Conservation (phyloP, 2,888 invertebrate species). For the Uloborus plumipes region DNA sequence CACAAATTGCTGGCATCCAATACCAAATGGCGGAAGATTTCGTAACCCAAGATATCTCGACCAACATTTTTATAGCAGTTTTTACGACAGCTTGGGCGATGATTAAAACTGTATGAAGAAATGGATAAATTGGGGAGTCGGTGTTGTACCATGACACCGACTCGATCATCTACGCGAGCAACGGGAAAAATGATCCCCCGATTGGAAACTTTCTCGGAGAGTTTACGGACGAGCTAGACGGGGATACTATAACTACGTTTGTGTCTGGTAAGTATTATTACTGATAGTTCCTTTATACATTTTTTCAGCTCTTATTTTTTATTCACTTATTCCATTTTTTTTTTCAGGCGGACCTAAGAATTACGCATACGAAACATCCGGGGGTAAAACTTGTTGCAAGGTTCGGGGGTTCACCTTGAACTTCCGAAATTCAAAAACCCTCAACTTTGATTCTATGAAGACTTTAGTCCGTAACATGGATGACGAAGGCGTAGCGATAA, state of each 20-base stretch:
- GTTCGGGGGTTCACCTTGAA: constrained; percentile 27
- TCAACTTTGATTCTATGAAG: constrained; percentile 22
- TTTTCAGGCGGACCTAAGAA: constrained; percentile 41
- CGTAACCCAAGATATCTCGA: neutral
- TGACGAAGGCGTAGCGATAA: neutral
- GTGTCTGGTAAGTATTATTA: constrained; percentile 2
- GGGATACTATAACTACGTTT: constrained; percentile 6
- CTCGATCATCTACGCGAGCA: neutral
- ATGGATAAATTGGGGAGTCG: neutral
- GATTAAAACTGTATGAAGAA: neutral
- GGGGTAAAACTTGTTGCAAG: constrained; percentile 18
- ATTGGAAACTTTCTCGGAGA: constrained; percentile 3
- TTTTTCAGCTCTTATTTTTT: neutral
- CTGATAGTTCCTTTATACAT: too few species aligned
- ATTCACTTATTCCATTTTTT: neutral
- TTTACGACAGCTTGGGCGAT: neutral
- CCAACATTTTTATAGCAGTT: neutral
- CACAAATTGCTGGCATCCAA: neutral
- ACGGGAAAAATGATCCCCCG: constrained; percentile 11
- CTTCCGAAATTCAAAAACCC: neutral
- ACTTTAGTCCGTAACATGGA: constrained; percentile 13
- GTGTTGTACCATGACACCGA: constrained; percentile 13
- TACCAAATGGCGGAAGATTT: neutral
- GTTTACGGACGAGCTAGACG: constrained; percentile 11
- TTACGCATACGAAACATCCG: constrained; percentile 20